Evolutionary conservation across 2,888 invertebrate genomes (phyloP).

Genomic region (Lepidochrysops patricia): DNA sequence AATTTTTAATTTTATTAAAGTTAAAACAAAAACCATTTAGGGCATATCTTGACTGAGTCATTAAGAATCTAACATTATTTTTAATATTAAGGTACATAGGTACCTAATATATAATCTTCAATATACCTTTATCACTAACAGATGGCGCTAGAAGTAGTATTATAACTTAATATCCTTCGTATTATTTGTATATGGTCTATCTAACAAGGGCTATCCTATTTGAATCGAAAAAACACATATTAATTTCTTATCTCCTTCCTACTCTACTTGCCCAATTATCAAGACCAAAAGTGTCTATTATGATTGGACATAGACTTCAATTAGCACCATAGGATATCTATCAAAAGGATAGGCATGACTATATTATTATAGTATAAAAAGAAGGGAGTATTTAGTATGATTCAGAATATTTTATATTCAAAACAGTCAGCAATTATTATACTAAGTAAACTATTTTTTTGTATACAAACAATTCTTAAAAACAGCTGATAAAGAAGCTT

Average conservation of each 20-base stretch:
- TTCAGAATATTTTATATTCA: no score
- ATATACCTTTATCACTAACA: not conserved
- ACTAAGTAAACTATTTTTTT: no score
- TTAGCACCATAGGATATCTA: no score
- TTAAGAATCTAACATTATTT: not conserved
- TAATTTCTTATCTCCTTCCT: no score
- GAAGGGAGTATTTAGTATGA: no score
- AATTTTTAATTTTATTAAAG: not conserved
- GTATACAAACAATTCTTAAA: not conserved
- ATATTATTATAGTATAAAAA: no score
- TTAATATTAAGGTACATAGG: not conserved
- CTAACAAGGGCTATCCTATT: not conserved
- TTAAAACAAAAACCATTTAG: not conserved
- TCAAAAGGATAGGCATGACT: no score
- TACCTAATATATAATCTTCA: not conserved
- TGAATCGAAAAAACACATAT: no score
- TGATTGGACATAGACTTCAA: no score
- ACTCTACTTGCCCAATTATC: no score
- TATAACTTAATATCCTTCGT: not conserved
- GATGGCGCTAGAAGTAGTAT: constrained; percentile 3
- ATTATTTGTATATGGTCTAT: not conserved
- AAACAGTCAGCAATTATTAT: no score
- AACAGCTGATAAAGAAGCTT: not conserved
- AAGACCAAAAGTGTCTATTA: no score
- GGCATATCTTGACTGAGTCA: not conserved